phyloP scores from a whole-genome alignment of 2,888 invertebrate species.

The Nudaria mundana region DNA sequence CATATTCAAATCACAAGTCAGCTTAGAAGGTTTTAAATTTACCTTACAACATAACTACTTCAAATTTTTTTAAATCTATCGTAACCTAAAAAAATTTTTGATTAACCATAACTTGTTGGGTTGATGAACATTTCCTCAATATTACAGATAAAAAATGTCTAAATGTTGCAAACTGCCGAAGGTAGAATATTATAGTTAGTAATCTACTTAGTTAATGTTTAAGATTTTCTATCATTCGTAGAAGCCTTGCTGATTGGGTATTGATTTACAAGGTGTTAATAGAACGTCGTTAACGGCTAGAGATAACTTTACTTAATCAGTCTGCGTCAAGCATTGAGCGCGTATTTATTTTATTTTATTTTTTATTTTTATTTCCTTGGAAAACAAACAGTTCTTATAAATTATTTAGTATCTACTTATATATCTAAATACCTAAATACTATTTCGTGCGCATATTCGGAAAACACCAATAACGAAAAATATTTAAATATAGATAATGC shows the following conservation, averaged over 20 bases:
- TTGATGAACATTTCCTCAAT: too few species aligned
- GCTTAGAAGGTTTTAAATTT: too few species aligned
- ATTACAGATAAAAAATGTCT: too few species aligned
- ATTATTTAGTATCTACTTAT: too few species aligned
- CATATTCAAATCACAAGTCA: too few species aligned
- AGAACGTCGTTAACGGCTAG: slow-evolving; percentile 36
- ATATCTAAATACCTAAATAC: too few species aligned
- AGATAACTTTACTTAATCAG: slow-evolving; percentile 48
- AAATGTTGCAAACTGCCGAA: slow-evolving; percentile 21
- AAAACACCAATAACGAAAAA: slow-evolving; percentile 51
- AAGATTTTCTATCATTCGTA: slow-evolving; percentile 34
- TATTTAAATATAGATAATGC: slow-evolving; percentile 42
- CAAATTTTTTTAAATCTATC: not conserved
- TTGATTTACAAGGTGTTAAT: slow-evolving; percentile 44
- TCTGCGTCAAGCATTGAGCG: slow-evolving; percentile 41
- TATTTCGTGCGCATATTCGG: slow-evolving; percentile 34
- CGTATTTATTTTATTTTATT: too few species aligned
- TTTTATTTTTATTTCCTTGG: too few species aligned
- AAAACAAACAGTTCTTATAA: too few species aligned
- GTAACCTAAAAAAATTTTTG: not conserved
- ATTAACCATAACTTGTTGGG: too few species aligned
- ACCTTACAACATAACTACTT: too few species aligned
- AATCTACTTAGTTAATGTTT: slow-evolving; percentile 17
- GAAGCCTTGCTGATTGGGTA: slow-evolving; percentile 32
- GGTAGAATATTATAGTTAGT: slow-evolving; percentile 13